phyloP scores from a whole-genome alignment of 2,113 vertebrate genomes.

The Varanus komodoensis region DNA sequence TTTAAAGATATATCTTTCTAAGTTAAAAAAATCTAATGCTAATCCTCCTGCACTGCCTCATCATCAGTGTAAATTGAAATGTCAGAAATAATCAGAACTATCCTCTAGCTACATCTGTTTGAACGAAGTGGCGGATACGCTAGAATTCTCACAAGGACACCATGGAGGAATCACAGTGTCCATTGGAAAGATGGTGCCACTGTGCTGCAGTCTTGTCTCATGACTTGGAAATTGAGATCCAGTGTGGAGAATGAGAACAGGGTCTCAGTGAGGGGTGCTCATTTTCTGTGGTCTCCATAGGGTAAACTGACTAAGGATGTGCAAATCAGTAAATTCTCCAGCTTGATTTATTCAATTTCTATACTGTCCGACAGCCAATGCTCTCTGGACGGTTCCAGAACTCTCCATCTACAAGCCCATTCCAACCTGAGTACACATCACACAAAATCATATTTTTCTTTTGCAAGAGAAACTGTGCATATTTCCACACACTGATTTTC shows the following conservation, averaged over 20 bases:
- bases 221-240: not conserved
- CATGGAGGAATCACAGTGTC: not conserved
- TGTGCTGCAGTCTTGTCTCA: not conserved
- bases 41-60: slow-evolving; percentile 1
- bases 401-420: no score
- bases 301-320: not conserved
- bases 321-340: no score
- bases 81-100: slow-evolving; percentile 32
- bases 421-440: no score
- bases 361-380: no score
- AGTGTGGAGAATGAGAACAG: not conserved
- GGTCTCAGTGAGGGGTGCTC: not conserved
- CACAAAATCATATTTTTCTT: no score
- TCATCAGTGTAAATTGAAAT: slow-evolving; percentile 24
- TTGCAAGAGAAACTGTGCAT: no score
- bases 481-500: no score
- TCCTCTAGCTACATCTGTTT: slow-evolving; percentile 14
- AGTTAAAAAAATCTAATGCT: not conserved
- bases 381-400: no score
- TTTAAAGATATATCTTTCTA: not conserved
- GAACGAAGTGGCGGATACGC: not conserved
- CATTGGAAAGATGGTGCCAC: not conserved
- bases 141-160: not conserved
- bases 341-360: no score
- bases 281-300: not conserved